Evolutionary conservation across 2,888 invertebrate species (phyloP).

Genomic region (Spodoptera exigua): DNA sequence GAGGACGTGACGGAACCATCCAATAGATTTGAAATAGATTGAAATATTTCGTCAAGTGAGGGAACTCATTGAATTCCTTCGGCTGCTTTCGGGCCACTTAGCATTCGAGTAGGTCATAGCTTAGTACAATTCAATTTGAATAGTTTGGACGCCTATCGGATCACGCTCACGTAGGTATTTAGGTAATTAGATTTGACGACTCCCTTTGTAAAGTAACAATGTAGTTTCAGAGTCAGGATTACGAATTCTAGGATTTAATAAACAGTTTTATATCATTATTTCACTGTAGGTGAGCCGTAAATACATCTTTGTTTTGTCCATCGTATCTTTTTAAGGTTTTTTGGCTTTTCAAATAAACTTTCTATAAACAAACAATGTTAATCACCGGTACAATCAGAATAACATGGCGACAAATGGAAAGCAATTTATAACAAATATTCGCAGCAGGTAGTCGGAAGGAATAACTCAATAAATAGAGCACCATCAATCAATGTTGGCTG

Average conservation of each 20-base stretch:
- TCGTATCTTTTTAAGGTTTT: no score
- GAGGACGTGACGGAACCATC: conserved; percentile 22
- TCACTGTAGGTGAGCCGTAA: no score
- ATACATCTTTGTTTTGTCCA: no score
- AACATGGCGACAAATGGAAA: conserved; percentile 22
- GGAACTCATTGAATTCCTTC: conserved; percentile 9
- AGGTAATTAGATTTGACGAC: conserved; percentile 16
- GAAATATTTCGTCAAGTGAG: conserved; percentile 19
- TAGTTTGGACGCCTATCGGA: conserved; percentile 20
- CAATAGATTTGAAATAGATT: conserved; percentile 15
- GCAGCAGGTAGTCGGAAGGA: conserved; percentile 49
- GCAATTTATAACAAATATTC: conserved; percentile 20
- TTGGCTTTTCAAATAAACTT: no score
- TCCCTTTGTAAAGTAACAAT: no score
- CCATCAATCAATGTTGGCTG: conserved; percentile 70
- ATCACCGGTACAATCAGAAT: neutral
- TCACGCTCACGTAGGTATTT: conserved; percentile 1
- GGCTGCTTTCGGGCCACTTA: conserved; percentile 5
- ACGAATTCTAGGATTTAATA: no score
- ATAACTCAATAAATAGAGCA: conserved; percentile 60
- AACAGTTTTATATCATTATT: no score
- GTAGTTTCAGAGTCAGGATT: no score
- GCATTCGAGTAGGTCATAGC: conserved; percentile 1
- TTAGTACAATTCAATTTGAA: conserved; percentile 16
- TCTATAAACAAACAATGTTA: no score